Evolutionary conservation across 2,797 vertebrate genomes (phyloP).

Genomic region (Diceros bicornis): DNA sequence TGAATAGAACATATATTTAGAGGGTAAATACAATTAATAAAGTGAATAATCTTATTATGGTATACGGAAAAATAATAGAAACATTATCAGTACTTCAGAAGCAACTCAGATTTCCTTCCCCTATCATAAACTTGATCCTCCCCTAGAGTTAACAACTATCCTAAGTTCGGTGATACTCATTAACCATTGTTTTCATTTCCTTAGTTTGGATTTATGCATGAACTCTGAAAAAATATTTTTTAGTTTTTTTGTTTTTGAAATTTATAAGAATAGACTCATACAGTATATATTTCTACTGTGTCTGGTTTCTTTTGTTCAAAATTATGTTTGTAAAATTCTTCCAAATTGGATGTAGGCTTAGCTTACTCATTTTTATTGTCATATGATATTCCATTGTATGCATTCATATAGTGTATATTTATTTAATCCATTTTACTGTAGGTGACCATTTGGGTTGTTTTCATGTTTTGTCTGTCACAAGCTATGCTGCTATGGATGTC

Average conservation of each 20-base stretch:
- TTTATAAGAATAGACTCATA: neutral
- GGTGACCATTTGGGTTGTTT: neutral
- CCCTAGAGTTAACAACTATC: neutral
- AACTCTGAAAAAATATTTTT: neutral
- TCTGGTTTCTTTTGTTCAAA: neutral
- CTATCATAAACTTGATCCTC: neutral
- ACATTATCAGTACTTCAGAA: neutral
- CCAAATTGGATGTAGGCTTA: neutral
- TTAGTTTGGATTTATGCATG: neutral
- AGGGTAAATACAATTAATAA: neutral
- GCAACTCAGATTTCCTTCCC: neutral
- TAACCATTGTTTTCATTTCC: neutral
- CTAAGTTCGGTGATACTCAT: neutral
- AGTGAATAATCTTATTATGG: neutral
- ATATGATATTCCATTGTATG: neutral
- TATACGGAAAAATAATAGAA: neutral
- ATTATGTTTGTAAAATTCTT: neutral
- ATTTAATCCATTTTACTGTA: neutral
- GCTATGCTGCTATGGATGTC: neutral
- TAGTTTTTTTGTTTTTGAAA: neutral
- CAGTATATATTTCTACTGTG: neutral
- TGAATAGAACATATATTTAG: neutral
- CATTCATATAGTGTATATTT: neutral
- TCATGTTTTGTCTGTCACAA: neutral
- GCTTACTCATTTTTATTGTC: neutral